phyloP scores from a whole-genome alignment of 2,113 vertebrate species.

The Aviceda subcristata region DNA sequence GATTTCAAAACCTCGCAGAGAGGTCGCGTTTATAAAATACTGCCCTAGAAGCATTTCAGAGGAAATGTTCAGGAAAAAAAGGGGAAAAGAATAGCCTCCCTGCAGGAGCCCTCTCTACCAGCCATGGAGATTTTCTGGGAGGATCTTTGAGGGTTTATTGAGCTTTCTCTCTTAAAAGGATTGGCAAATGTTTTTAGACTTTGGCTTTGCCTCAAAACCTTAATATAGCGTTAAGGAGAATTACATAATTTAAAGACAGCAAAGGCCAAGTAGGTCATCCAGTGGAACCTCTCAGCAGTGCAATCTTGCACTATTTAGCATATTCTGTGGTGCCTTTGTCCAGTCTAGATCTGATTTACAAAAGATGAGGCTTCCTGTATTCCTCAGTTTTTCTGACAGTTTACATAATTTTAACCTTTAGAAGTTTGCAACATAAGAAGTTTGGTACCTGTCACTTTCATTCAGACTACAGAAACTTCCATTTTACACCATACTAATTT shows the following conservation, averaged over 20 bases:
- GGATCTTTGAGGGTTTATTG: not conserved
- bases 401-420: not conserved
- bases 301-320: not conserved
- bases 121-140: not conserved
- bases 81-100: not conserved
- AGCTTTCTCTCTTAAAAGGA: not conserved
- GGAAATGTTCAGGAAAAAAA: not conserved
- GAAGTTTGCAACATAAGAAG: not conserved
- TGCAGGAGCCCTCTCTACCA: not conserved
- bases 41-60: not conserved
- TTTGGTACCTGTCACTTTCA: not conserved
- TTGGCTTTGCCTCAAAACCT: conserved; percentile 5
- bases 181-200: not conserved
- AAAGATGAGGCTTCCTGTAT: not conserved
- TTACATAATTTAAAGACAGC: conserved; percentile 11
- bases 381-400: not conserved
- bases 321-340: not conserved
- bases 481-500: not conserved
- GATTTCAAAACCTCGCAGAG: not conserved
- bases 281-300: not conserved
- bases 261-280: not conserved
- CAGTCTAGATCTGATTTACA: not conserved
- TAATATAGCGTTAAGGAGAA: not conserved
- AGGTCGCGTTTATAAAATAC: not conserved
- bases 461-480: not conserved